Conservation (phyloP, 2,113 vertebrate genomes). For the Centropristis striata region DNA sequence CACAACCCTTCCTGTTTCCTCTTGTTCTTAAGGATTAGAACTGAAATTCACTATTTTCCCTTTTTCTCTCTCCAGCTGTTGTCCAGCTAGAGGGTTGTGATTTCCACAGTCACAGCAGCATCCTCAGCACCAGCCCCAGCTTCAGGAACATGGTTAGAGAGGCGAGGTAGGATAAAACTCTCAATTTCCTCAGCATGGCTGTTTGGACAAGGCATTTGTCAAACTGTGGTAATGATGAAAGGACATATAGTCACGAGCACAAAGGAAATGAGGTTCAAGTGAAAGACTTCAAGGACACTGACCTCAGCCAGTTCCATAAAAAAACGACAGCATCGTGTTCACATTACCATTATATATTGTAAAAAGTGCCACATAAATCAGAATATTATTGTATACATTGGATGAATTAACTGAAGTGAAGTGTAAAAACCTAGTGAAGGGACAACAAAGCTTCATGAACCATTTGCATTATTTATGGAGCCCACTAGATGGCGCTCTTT, state of each 20-base stretch:
- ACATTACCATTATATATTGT: neutral
- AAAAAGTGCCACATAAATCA: neutral
- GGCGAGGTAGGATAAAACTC: conserved; percentile 46
- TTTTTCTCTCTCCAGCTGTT: conserved; percentile 10
- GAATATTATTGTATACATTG: no score
- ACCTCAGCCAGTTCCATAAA: neutral
- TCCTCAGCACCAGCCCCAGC: conserved; percentile 50
- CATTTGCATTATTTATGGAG: no score
- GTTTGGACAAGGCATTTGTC: neutral
- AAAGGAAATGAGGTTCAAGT: neutral
- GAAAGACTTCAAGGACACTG: neutral
- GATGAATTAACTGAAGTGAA: no score
- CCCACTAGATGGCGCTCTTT: no score
- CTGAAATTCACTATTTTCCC: neutral
- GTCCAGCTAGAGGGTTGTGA: conserved; percentile 32
- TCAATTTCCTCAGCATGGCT: neutral
- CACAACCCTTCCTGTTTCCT: neutral
- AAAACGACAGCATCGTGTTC: neutral
- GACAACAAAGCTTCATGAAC: no score
- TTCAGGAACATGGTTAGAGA: conserved; percentile 30
- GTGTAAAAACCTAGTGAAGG: no score
- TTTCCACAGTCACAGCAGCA: conserved; percentile 61
- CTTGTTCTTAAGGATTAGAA: neutral
- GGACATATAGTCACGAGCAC: neutral
- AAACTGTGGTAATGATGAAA: neutral